Base-by-base conservation (phyloP, 92 coral and sea anemone genomes). In the Ricordea florida region DNA sequence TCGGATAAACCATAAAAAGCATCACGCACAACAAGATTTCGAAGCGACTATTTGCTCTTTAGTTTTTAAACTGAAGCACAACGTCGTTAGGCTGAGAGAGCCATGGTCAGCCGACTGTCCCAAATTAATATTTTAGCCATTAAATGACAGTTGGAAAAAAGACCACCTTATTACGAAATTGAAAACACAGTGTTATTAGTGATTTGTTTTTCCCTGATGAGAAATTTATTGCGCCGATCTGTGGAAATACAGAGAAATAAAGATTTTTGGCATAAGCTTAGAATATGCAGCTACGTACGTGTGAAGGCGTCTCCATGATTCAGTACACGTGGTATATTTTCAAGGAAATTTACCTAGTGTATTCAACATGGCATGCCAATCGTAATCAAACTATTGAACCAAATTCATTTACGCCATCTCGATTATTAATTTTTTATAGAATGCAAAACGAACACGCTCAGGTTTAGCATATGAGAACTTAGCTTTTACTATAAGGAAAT, bases 331-430 rank as follows among this genome's bases (percentile, higher is more conserved):
- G 60, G 64, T 20, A 48, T 36, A 47, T 48, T 75, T n/a, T 62
- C 69, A 46, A 36, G 60, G 47, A 75, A 43, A 75, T 62, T 75
- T 75, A 50, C 51, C 40, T 16, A 35, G 62, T 45, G 34, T 47
- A 75, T 75, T 75, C 50, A 58, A 56, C 69, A 59, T 75, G 81
- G 46, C 74, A 60, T 62, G 59, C 38, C 22, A 62, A 73, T 33
- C 27, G 64, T 40, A 64, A 49, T 50, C 75, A 63, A 64, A 75
- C 16, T 23, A 28, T 23, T 6, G 57, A 16, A 8, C 27, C 23
- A 9, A 53, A 70, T 26, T 69, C 50, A 40, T 70, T 55, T 70
- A 53, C 55, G 63, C 6, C 64, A 52, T 36, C 29, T 27, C 76
- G 64, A 6, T 70, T 56, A 51, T 50, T 51, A 52, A 51, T 52